Percentiles rank a stretch among this genome's conserved stretches.
phyloP scores from a whole-genome alignment of 1,140 invertebrate species.

The Ceratosolen solmsi region DNA sequence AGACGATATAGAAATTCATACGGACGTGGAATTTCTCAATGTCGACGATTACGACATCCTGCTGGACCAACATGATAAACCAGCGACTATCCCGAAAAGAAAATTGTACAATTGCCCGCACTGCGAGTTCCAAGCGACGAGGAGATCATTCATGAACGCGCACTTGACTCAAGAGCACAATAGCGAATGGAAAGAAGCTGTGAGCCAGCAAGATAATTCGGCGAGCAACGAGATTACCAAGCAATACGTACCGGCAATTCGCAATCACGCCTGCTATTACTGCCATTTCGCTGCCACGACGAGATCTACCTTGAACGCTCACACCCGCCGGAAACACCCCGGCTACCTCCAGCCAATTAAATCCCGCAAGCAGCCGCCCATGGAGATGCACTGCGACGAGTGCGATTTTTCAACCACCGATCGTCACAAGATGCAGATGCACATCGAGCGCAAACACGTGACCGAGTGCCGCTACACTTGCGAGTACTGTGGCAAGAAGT shows the following conservation, averaged over 20 bases:
- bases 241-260: neutral
- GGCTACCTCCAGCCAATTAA: slow-evolving; percentile 46
- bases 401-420: slow-evolving; percentile 71
- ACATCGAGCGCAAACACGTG: slow-evolving; percentile 69
- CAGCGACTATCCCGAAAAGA: neutral
- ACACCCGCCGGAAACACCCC: slow-evolving; percentile 19
- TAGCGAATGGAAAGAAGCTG: neutral
- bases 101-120: slow-evolving; percentile 30
- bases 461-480: slow-evolving; percentile 61
- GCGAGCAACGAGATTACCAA: too few relatives aligned
- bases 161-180: slow-evolving; percentile 20
- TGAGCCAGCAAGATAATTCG: neutral
- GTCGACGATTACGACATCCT: too few relatives aligned
- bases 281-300: slow-evolving; percentile 1
- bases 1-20: neutral
- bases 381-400: slow-evolving; percentile 52
- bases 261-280: neutral
- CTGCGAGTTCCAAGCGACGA: neutral
- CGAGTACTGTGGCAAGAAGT: slow-evolving; percentile 73
- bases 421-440: slow-evolving; percentile 74
- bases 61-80: neutral
- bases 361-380: slow-evolving; percentile 3
- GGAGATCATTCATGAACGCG: neutral
- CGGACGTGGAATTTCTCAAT: neutral
- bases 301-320: neutral